Conservation (phyloP, 2,797 vertebrate genomes). For the Mallotus villosus region DNA sequence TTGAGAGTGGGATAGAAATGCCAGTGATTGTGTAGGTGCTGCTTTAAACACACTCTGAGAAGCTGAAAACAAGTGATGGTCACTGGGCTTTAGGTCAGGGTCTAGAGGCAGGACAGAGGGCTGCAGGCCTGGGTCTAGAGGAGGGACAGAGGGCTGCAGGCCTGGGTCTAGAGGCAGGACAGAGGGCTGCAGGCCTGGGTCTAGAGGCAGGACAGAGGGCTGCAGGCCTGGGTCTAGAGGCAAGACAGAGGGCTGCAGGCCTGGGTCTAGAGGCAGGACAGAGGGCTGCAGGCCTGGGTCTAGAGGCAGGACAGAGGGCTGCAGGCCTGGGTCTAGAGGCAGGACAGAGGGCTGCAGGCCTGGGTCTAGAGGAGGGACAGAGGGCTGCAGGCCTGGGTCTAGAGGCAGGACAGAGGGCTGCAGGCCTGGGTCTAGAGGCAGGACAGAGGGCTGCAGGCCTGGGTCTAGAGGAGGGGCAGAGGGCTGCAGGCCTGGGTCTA, state of each 20-base stretch:
- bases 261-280: neutral
- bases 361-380: neutral
- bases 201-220: neutral
- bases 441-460: too few relatives aligned
- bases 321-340: neutral
- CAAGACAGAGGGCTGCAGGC: neutral
- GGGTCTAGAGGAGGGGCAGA: neutral
- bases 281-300: neutral
- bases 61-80: conserved; percentile 3
- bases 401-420: neutral
- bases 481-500: neutral
- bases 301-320: neutral
- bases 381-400: neutral
- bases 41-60: conserved; percentile 8
- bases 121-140: neutral
- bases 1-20: conserved; percentile 16
- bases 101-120: neutral
- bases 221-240: conserved; percentile 4
- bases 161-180: neutral
- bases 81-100: neutral
- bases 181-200: neutral
- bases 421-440: neutral
- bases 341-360: too few relatives aligned
- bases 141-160: neutral
- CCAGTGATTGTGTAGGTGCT: conserved; percentile 23